Conservation (phyloP, 23 tunicate species). For the Halocynthia aurantium region DNA sequence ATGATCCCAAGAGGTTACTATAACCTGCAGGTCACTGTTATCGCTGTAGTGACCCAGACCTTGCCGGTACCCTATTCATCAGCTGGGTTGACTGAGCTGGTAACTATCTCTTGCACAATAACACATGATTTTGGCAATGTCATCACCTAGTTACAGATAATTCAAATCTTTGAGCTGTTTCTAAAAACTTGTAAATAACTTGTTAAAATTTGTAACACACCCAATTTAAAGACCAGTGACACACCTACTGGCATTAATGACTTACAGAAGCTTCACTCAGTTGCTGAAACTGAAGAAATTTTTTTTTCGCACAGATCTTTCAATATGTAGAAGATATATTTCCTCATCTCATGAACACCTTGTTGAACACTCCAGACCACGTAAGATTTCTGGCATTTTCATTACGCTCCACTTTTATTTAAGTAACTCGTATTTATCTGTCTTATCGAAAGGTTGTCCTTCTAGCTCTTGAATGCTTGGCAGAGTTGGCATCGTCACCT, state of each 20-base stretch:
- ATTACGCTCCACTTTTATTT: background rate
- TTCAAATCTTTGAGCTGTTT: too few relatives aligned
- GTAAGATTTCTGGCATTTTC: slow-evolving; percentile 17
- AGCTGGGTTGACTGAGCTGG: too few relatives aligned
- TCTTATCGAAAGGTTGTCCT: slow-evolving; percentile 59
- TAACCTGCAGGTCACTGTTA: too few relatives aligned
- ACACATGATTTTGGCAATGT: too few relatives aligned
- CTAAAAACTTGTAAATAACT: too few relatives aligned
- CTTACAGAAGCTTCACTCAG: too few relatives aligned
- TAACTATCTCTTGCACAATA: too few relatives aligned
- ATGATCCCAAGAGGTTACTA: too few relatives aligned
- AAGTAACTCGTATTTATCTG: background rate
- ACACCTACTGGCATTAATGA: background rate
- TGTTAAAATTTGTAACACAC: background rate
- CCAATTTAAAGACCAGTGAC: background rate
- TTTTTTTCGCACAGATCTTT: slow-evolving; percentile 34
- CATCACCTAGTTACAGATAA: too few relatives aligned
- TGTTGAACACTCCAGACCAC: slow-evolving; percentile 55
- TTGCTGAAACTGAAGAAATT: too few relatives aligned
- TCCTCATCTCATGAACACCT: slow-evolving; percentile 38
- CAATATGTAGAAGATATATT: slow-evolving; percentile 56
- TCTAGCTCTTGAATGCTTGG: slow-evolving; percentile 70
- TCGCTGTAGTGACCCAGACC: too few relatives aligned
- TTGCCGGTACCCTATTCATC: too few relatives aligned
- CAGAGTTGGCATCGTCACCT: slow-evolving; percentile 65